phyloP scores from a whole-genome alignment of 2,797 vertebrate species.

The Mormyrops boulengeri region DNA sequence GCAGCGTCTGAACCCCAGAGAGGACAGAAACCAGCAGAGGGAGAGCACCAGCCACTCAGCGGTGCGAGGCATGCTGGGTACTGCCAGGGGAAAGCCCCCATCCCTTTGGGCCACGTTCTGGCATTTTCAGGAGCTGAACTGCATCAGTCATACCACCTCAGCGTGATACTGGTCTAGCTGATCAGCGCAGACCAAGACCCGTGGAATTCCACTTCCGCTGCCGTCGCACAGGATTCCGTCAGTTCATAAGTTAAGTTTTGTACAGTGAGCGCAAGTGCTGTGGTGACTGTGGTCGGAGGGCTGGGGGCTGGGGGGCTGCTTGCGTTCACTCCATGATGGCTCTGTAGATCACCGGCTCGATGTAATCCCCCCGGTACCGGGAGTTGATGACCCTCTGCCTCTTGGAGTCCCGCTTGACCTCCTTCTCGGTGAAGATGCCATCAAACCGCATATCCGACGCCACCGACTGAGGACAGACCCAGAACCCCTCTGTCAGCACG shows the following conservation, averaged over 20 bases:
- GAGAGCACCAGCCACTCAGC: neutral
- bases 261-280: neutral
- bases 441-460: conserved; percentile 97
- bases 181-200: neutral
- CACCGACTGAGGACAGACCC: conserved; percentile 67
- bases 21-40: neutral
- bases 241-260: conserved; percentile 19
- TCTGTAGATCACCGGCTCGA: conserved; percentile 86
- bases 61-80: neutral
- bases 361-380: conserved; percentile 89
- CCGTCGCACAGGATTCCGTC: neutral
- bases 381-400: conserved; percentile 93
- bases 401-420: conserved; percentile 87
- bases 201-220: neutral
- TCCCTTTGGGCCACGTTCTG: neutral
- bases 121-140: neutral
- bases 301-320: neutral
- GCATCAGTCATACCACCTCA: neutral
- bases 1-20: neutral
- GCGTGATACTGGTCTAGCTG: neutral
- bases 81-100: neutral
- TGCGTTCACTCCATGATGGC: conserved; percentile 86
- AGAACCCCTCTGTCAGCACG: neutral
- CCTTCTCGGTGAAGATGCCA: conserved; percentile 83
- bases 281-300: conserved; percentile 29